phyloP scores from a whole-genome alignment of 2,888 invertebrate genomes.

The Cheilosia impressa region DNA sequence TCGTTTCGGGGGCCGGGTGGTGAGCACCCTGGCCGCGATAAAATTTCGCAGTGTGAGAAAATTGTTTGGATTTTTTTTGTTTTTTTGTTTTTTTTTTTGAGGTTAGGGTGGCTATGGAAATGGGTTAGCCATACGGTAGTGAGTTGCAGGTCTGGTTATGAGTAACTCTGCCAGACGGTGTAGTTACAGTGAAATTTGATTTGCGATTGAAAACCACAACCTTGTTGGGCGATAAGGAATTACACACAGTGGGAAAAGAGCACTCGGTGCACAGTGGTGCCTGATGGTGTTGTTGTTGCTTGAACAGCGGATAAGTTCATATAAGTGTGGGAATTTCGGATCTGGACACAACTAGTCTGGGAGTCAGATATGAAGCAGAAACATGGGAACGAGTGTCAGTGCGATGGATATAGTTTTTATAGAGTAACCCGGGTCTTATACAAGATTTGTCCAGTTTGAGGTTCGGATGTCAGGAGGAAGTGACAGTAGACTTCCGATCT shows the following conservation, averaged over 20 bases:
- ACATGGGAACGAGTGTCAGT: constrained; percentile 1
- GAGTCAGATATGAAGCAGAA: background rate
- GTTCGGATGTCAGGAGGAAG: too few relatives aligned
- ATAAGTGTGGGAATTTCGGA: constrained; percentile 31
- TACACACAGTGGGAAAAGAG: background rate
- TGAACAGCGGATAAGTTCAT: constrained; percentile 10
- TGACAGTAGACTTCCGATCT: too few relatives aligned
- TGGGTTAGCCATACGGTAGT: constrained; percentile 1
- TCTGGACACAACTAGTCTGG: background rate
- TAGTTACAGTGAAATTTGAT: constrained; percentile 53
- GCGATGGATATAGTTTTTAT: background rate
- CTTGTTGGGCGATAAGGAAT: constrained; percentile 27
- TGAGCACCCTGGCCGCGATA: constrained; percentile 48
- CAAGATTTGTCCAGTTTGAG: too few relatives aligned
- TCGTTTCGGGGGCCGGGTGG: background rate
- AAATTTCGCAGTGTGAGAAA: constrained; percentile 68
- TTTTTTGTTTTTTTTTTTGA: background rate
- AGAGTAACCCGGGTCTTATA: too few relatives aligned
- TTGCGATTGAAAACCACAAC: constrained; percentile 38
- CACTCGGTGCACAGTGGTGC: background rate
- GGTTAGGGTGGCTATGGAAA: background rate
- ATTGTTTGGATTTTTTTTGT: constrained; percentile 15
- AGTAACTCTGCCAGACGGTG: constrained; percentile 2
- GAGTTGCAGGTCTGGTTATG: background rate
- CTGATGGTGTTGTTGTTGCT: background rate